Percentiles rank a stretch among this genome's conserved stretches.
phyloP scores from a whole-genome alignment of 2,888 invertebrate genomes.

The Smittia sp. region DNA sequence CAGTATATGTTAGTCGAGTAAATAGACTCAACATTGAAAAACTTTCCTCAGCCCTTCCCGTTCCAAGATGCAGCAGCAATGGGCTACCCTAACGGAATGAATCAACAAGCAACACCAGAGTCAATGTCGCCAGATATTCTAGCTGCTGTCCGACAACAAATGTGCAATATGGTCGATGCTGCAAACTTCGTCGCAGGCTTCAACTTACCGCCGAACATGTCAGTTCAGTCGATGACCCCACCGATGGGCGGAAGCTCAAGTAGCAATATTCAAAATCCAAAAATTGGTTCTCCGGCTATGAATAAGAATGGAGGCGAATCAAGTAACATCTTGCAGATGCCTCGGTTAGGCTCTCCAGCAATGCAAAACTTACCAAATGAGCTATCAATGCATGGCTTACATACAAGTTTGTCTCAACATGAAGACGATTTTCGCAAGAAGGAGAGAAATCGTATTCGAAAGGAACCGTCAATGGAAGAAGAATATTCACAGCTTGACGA shows the following conservation, averaged over 20 bases:
- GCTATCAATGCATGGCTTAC: constrained; percentile 47
- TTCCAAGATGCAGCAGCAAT: constrained; percentile 61
- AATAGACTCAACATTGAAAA: background rate
- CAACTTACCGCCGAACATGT: constrained; percentile 49
- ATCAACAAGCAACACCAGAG: constrained; percentile 51
- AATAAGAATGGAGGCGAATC: constrained; percentile 44
- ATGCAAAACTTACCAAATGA: constrained; percentile 48
- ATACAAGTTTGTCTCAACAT: constrained; percentile 26
- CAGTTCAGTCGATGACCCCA: constrained; percentile 49
- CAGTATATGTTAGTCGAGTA: no score
- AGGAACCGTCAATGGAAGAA: constrained; percentile 37
- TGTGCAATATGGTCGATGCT: constrained; percentile 72
- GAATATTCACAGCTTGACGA: constrained; percentile 50
- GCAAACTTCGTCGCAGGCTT: constrained; percentile 54
- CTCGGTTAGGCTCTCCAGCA: constrained; percentile 45
- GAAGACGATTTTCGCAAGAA: constrained; percentile 21
- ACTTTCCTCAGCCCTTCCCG: constrained; percentile 53
- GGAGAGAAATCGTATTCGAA: constrained; percentile 29
- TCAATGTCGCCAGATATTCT: constrained; percentile 66
- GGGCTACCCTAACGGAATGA: constrained; percentile 54
- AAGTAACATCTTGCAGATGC: constrained; percentile 38
- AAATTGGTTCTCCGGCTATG: constrained; percentile 55
- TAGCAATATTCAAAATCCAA: constrained; percentile 46
- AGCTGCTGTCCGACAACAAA: constrained; percentile 81
- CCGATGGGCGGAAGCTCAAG: constrained; percentile 47